Evolutionary conservation across 1,140 invertebrate genomes (phyloP), one percentile per base, ranked within the genome.

Genomic region (Pseudomyrmex cubaensis): DNA sequence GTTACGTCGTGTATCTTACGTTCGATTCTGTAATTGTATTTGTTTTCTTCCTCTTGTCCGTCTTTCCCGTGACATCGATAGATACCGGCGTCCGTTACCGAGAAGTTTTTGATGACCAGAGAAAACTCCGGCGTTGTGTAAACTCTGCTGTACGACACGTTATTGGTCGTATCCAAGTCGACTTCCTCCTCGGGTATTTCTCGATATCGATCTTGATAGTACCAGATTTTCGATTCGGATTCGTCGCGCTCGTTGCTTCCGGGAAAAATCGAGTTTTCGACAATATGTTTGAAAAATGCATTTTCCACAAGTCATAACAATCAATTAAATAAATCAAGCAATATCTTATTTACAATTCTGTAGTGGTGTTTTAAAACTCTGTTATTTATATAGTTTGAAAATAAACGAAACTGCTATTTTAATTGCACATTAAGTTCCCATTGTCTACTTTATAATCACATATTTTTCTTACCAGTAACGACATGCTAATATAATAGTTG

Each of bases 1-100:
- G 15, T 67, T 67, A 57, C 4, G 2, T 57, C 1, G 13, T 90
- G 52, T 50, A 0, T 25, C 22, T 90, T 91, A 94, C 94, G 91
- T 90, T 95, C 95, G 10, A 95, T 82, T 67, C 93, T 94, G 73
- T 95, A 95, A 90, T 95, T 95, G 77, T 91, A 95, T 90, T 94
- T 94, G 44, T 94, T 92, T 73, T 94, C 91, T n/a, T 59, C 48
- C 70, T 95, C 92, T 77, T 94, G 87, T 4, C 92, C 94, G 48
- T 94, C 87, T n/a, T 90, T 77, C 13, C 94, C 92, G 61, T 94
- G 93, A 82, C 95, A 95, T 48, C 91, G 94, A 92, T 95, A 95
- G 85, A 95, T 91, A 0, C 94, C 95, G 15, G 90, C 83, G 80
- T 95, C 95, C 7, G 84, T 64, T 0, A 57, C 15, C 5, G 89